Conservation (phyloP, 2,888 invertebrate species). For the Willowsia nigromaculata region DNA sequence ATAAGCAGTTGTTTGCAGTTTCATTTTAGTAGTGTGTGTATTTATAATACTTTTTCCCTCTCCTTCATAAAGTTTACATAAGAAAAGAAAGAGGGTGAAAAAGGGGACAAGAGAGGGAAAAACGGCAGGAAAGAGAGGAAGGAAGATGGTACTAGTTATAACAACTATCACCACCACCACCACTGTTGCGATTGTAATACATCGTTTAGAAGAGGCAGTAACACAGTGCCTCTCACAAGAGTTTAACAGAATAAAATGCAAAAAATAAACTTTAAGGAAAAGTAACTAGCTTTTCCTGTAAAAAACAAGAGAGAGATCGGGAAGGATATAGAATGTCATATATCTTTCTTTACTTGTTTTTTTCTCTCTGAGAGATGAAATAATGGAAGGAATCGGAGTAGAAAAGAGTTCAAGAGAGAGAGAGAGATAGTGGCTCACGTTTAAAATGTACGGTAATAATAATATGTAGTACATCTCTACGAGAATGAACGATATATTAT, state of each 20-base stretch:
- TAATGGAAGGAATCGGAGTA: conserved; percentile 56
- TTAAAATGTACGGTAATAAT: background rate
- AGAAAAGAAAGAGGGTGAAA: conserved; percentile 30
- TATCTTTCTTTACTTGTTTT: conserved; percentile 64
- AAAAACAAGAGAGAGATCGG: conserved; percentile 52
- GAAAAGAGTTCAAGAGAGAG: background rate
- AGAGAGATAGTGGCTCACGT: background rate
- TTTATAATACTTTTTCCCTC: background rate
- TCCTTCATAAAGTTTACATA: conserved; percentile 29
- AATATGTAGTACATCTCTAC: background rate
- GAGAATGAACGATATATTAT: conserved; percentile 17
- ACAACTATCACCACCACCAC: conserved; percentile 3
- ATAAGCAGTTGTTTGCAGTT: conserved; percentile 30
- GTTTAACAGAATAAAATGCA: conserved; percentile 67
- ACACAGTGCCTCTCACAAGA: conserved; percentile 28
- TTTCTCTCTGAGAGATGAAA: conserved; percentile 47
- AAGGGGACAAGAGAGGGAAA: conserved; percentile 29
- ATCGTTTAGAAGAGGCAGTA: conserved; percentile 27
- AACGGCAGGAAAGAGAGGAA: conserved; percentile 56
- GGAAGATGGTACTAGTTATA: conserved; percentile 43
- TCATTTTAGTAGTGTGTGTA: conserved; percentile 42
- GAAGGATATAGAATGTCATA: conserved; percentile 68
- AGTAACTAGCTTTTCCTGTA: conserved; percentile 58
- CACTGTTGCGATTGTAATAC: conserved; percentile 43
- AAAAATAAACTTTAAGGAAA: conserved; percentile 62